Conservation (phyloP, 2,888 invertebrate species). For the Drosophila fulvimacula region DNA sequence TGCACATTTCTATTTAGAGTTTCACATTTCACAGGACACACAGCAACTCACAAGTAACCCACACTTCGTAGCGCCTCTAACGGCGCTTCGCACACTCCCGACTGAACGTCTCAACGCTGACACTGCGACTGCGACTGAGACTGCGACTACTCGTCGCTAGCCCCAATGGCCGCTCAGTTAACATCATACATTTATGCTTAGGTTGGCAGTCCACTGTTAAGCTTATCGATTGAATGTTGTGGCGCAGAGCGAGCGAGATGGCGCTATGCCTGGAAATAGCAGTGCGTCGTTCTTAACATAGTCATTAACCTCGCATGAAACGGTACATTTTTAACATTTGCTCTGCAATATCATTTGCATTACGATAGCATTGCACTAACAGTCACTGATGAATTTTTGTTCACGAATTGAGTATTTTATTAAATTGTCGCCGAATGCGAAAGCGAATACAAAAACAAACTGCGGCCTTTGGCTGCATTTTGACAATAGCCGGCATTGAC, state of each 20-base stretch:
- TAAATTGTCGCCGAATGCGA: neutral
- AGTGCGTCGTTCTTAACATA: slow-evolving; percentile 15
- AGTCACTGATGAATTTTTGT: neutral
- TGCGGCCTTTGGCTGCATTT: slow-evolving; percentile 20
- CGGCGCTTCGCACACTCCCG: slow-evolving; percentile 21
- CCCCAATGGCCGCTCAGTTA: slow-evolving; percentile 34
- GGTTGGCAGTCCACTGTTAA: slow-evolving; percentile 70
- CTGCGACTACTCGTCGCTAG: slow-evolving; percentile 52
- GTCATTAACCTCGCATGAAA: neutral
- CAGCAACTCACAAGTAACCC: slow-evolving; percentile 22
- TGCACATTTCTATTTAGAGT: slow-evolving; percentile 32
- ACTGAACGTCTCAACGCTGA: slow-evolving; percentile 52
- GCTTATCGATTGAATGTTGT: slow-evolving; percentile 67
- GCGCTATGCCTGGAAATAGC: slow-evolving; percentile 15
- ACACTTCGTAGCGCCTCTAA: slow-evolving; percentile 9
- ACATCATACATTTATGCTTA: slow-evolving; percentile 21
- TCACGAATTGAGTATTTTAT: neutral
- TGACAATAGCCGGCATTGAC: slow-evolving; percentile 43
- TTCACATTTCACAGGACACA: slow-evolving; percentile 36
- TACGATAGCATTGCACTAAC: neutral
- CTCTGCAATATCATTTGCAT: neutral
- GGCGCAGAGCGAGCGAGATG: slow-evolving; percentile 46
- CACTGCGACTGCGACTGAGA: slow-evolving; percentile 58
- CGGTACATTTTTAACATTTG: neutral
- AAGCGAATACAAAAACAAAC: slow-evolving; percentile 17